These are phyloP conservation scores for Pemphredon lugubris DNA, from an alignment of 2,888 invertebrate species.

Conservation along the genomic window DNA sequence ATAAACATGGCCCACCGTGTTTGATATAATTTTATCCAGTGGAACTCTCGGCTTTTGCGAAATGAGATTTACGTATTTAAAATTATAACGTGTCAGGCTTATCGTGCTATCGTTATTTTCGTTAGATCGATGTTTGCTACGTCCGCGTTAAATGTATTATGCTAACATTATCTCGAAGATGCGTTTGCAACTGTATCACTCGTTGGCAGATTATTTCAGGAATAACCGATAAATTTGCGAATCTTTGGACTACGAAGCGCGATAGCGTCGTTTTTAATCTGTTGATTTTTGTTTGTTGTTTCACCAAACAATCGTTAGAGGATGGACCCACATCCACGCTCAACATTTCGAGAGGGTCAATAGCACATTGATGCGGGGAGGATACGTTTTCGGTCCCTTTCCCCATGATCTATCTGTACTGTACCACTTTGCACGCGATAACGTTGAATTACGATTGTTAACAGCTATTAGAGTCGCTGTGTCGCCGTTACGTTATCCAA, in stretches of 20 bases:
- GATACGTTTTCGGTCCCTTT: conserved; percentile 48
- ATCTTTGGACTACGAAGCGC: too few relatives aligned
- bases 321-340: conserved; percentile 14
- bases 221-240: too few relatives aligned
- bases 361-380: conserved; percentile 18
- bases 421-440: conserved; percentile 54
- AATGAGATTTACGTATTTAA: not conserved
- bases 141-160: not conserved
- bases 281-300: too few relatives aligned
- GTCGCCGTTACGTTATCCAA: conserved; percentile 39
- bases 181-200: too few relatives aligned
- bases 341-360: conserved; percentile 36
- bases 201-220: too few relatives aligned
- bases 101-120: not conserved
- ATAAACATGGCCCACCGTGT: too few relatives aligned
- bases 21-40: too few relatives aligned
- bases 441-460: conserved; percentile 59
- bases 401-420: conserved; percentile 48
- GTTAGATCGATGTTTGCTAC: not conserved
- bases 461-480: conserved; percentile 44
- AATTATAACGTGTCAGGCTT: not conserved
- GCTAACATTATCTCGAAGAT: too few relatives aligned
- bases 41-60: not conserved
- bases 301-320: too few relatives aligned
- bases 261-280: too few relatives aligned